phyloP scores from a whole-genome alignment of 1,140 invertebrate genomes.

The Drosophila ficusphila region DNA sequence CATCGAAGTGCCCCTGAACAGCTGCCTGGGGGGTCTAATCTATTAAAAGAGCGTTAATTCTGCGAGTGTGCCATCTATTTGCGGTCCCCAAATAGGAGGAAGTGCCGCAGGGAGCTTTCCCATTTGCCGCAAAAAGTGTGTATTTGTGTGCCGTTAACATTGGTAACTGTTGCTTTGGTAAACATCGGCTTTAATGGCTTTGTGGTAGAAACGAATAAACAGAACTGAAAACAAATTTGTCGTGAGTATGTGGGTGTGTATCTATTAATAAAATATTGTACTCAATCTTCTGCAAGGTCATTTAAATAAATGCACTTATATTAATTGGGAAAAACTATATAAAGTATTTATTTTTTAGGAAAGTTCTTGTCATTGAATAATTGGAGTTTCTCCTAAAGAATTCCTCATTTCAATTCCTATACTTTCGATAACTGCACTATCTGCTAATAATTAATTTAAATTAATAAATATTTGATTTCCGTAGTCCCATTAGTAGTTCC shows the following conservation, averaged over 20 bases:
- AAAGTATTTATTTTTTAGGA: too few species aligned
- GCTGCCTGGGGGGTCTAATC: slow-evolving; percentile 21
- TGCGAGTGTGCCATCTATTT: slow-evolving; percentile 34
- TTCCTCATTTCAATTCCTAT: too few species aligned
- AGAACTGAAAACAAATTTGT: background rate
- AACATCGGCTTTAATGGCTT: slow-evolving; percentile 32
- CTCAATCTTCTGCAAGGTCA: background rate
- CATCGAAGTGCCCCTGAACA: slow-evolving; percentile 14
- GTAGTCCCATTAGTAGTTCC: too few species aligned
- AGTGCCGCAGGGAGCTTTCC: slow-evolving; percentile 21
- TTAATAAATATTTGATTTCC: too few species aligned
- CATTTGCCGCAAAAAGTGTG: background rate
- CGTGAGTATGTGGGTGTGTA: background rate
- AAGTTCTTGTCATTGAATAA: too few species aligned
- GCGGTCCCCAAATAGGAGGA: slow-evolving; percentile 23
- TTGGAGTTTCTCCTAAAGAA: too few species aligned
- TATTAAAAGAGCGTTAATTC: slow-evolving; percentile 49
- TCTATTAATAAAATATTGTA: background rate
- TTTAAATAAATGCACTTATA: background rate
- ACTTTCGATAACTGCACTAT: too few species aligned
- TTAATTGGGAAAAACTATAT: background rate
- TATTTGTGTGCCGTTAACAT: slow-evolving; percentile 26
- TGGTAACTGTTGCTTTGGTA: slow-evolving; percentile 55
- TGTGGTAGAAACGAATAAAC: slow-evolving; percentile 4
- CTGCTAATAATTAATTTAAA: too few species aligned